These are phyloP conservation scores for Eumerus sabulonum DNA, from an alignment of 2,888 invertebrate species.

Conservation along the genomic window DNA sequence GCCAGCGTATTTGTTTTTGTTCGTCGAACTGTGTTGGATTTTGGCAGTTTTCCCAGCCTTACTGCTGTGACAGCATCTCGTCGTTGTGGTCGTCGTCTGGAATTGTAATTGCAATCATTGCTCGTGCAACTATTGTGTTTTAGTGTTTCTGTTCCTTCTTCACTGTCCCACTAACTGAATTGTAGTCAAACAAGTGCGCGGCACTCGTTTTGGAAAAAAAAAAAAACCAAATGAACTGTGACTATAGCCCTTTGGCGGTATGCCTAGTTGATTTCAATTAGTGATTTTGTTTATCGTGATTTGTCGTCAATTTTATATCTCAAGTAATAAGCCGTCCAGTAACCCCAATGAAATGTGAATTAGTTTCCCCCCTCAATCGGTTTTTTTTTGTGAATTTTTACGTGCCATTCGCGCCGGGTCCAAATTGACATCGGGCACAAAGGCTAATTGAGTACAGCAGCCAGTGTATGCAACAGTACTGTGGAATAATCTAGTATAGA, in stretches of 20 bases:
- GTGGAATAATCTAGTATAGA: not conserved
- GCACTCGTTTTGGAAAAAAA: conserved; percentile 36
- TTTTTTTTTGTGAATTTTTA: conserved; percentile 48
- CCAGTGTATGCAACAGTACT: conserved; percentile 6
- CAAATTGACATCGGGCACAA: conserved; percentile 42
- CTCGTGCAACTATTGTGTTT: conserved; percentile 14
- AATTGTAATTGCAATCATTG: conserved; percentile 17
- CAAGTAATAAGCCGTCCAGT: conserved; percentile 44
- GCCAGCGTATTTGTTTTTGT: conserved; percentile 12
- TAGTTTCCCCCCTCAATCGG: conserved; percentile 29
- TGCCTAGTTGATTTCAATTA: conserved; percentile 43
- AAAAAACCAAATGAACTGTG: conserved; percentile 58
- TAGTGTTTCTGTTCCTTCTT: conserved; percentile 32
- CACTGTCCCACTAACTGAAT: conserved; percentile 27
- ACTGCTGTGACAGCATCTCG: conserved; percentile 60
- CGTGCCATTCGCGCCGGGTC: conserved; percentile 43
- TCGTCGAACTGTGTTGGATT: conserved; percentile 49
- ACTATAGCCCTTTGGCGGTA: conserved; percentile 29
- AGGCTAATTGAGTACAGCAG: conserved; percentile 59
- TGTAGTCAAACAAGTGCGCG: conserved; percentile 2
- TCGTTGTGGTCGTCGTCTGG: conserved; percentile 21
- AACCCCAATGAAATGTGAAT: conserved; percentile 51
- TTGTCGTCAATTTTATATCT: conserved; percentile 12
- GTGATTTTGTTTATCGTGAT: not conserved
- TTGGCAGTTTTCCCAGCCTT: conserved; percentile 65